Percentiles rank a stretch among this genome's conserved stretches.
Evolutionary conservation across 1,140 invertebrate genomes (phyloP).

Genomic region (Lordiphosa stackelbergi): DNA sequence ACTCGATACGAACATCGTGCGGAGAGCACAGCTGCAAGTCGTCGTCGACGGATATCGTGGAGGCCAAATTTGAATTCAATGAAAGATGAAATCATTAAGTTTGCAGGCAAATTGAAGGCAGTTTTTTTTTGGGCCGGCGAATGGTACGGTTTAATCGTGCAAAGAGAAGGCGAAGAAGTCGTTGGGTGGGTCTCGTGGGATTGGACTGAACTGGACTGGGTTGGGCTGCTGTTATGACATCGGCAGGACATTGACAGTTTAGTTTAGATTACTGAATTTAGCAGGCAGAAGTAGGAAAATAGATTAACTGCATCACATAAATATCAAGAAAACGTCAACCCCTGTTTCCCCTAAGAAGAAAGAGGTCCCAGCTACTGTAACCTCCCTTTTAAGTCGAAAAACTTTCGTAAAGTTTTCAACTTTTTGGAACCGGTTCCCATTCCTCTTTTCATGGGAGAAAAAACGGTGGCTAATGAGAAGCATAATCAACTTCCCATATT

Average conservation of each 20-base stretch:
- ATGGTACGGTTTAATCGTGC: conserved; percentile 44
- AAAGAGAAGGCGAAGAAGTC: conserved; percentile 8
- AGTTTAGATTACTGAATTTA: too few species aligned
- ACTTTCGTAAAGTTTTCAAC: too few species aligned
- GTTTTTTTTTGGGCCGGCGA: conserved; percentile 3
- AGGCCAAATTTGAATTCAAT: conserved; percentile 71
- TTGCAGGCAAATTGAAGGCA: conserved; percentile 52
- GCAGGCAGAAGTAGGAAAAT: too few species aligned
- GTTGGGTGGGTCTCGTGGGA: conserved; percentile 15
- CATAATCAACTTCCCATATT: conserved; percentile 59
- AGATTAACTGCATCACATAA: too few species aligned
- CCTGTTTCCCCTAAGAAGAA: too few species aligned
- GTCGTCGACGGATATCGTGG: conserved; percentile 20
- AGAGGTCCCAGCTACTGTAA: too few species aligned
- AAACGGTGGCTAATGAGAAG: conserved; percentile 47
- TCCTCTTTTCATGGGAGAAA: conserved; percentile 3
- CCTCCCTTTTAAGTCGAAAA: too few species aligned
- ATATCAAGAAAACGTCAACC: too few species aligned
- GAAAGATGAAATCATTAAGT: conserved; percentile 74
- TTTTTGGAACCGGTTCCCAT: too few species aligned
- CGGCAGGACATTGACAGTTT: background rate
- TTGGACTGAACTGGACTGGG: conserved; percentile 2
- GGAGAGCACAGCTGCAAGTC: conserved; percentile 45
- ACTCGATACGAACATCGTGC: conserved; percentile 22
- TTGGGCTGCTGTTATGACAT: conserved; percentile 30